phyloP scores from a whole-genome alignment of 1,140 invertebrate genomes.

The Potamilus streckersoni region DNA sequence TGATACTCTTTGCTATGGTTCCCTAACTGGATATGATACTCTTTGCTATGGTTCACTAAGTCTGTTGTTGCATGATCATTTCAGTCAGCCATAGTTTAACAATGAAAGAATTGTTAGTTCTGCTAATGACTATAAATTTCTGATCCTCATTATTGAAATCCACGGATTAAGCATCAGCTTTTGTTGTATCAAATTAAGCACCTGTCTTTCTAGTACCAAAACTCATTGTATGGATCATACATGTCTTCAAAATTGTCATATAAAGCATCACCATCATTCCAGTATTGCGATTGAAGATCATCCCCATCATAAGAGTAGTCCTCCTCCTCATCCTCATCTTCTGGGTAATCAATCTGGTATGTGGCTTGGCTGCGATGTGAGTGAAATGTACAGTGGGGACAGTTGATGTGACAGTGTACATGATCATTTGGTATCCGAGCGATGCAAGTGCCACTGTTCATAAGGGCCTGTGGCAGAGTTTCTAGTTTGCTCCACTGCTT shows the following conservation, averaged over 20 bases:
- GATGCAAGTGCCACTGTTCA: constrained; percentile 35
- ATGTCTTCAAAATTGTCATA: constrained; percentile 27
- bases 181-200: too few species aligned
- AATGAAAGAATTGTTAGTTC: too few species aligned
- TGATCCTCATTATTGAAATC: too few species aligned
- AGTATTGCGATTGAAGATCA: constrained; percentile 23
- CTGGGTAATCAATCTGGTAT: constrained; percentile 34
- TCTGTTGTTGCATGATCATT: too few species aligned
- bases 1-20: too few species aligned
- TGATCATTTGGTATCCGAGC: constrained; percentile 42
- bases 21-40: too few species aligned
- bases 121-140: too few species aligned
- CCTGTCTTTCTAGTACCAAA: too few species aligned
- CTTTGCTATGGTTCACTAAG: too few species aligned
- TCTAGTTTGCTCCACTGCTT: constrained; percentile 41
- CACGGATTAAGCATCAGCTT: too few species aligned
- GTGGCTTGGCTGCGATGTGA: constrained; percentile 31
- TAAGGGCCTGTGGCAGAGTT: constrained; percentile 40
- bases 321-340: constrained; percentile 42
- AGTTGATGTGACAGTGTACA: constrained; percentile 47
- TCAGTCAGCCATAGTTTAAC: too few species aligned
- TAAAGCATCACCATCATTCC: constrained; percentile 32
- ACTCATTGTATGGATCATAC: too few species aligned
- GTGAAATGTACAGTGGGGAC: constrained; percentile 50
- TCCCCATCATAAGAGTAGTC: constrained; percentile 34